Conservation (phyloP, 2,113 vertebrate species). For the Myotis davidii region DNA sequence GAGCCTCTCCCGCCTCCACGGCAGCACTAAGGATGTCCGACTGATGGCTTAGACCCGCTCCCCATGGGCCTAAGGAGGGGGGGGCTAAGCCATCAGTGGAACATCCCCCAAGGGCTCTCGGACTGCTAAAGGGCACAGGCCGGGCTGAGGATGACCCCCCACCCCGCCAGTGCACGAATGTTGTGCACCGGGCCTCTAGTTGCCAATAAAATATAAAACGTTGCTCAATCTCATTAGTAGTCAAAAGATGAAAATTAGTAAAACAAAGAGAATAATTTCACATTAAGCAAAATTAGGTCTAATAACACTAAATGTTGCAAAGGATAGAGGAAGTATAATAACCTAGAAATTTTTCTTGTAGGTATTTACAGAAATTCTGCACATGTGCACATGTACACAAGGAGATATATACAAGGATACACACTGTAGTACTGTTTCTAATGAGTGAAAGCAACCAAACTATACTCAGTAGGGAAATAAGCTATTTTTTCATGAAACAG, state of each 20-base stretch:
- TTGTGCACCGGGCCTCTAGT: too few species aligned
- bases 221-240: background rate
- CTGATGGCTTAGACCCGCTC: too few species aligned
- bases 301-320: background rate
- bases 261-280: slow-evolving; percentile 18
- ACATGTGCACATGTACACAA: background rate
- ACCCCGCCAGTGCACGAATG: too few species aligned
- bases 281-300: background rate
- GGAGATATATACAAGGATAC: background rate
- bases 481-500: background rate
- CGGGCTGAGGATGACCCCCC: too few species aligned
- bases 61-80: too few species aligned
- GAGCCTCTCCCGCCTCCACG: too few species aligned
- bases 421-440: background rate
- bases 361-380: background rate
- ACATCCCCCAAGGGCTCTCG: too few species aligned
- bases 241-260: background rate
- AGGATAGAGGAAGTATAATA: background rate
- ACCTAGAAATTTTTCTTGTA: background rate
- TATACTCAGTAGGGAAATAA: background rate
- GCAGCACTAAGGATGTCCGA: too few species aligned
- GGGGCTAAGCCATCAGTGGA: too few species aligned
- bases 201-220: background rate
- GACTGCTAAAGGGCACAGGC: too few species aligned
- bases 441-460: background rate